Base-by-base conservation (phyloP, 1,140 invertebrate genomes). In the Drosophila parabipectinata region DNA sequence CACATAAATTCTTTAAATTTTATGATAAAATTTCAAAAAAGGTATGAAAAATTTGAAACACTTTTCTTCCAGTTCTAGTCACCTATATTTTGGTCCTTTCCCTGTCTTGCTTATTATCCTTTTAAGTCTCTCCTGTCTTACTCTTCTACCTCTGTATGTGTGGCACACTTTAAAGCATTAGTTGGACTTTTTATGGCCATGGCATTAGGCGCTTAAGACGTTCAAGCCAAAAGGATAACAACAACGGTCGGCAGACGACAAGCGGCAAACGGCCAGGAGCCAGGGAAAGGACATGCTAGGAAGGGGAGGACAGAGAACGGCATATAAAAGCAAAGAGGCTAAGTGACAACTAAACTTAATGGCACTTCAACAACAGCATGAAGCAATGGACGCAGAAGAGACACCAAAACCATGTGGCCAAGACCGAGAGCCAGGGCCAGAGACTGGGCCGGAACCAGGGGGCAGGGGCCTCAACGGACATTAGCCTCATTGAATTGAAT, bases 401-500 rank as follows among this genome's bases (percentile, higher is more conserved):
- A 61, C 74, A 57, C 39, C 57, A 63, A 32, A 47, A 47, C 44
- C 44, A 47, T 47, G 44, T 21, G 44, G 44, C 44, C 44, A 47
- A 24, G 15, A 48, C 55, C 44, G 34, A 44, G 62, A 51, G 56
- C 60, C 67, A 7, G 39, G 50, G 61, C 18, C 18, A 50, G 15
- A 8, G 39, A 21, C 12, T 5, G 0, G 0, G 14, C 30, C 26
- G 34, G 4, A 1, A 0, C 26, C 48, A 56, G 58, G 48, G 56
- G 37, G 18, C 9, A 44, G 30, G 67, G 72, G 55, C 50, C 87
- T 90, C 87, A 90, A 82, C 87, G 87, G 87, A 90, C 87, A 90
- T 90, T 90, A 90, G 87, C 87, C 87, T 90, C 81, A 90, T 90
- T 90, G 87, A 90, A 90, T 90, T 90, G 85, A 90, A 90, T 90